phyloP scores from a whole-genome alignment of 1,140 invertebrate species.

The Phortica variegata region DNA sequence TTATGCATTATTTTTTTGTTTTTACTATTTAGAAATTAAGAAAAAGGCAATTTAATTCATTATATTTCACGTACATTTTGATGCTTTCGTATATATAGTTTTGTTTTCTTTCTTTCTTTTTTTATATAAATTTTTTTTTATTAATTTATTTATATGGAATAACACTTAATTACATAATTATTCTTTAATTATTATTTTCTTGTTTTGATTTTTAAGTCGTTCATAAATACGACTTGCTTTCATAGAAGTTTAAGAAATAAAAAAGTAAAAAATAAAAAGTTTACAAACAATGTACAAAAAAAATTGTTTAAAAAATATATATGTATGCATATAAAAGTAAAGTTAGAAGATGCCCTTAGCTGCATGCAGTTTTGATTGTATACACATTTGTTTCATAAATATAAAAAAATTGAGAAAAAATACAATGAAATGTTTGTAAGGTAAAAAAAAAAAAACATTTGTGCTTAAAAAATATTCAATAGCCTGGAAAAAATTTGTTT shows the following conservation, averaged over 20 bases:
- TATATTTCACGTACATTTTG: slow-evolving; percentile 39
- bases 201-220: slow-evolving; percentile 11
- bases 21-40: slow-evolving; percentile 22
- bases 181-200: slow-evolving; percentile 28
- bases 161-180: slow-evolving; percentile 53
- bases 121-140: too few relatives aligned
- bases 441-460: slow-evolving; percentile 16
- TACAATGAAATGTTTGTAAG: slow-evolving; percentile 14
- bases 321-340: slow-evolving; percentile 13
- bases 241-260: neutral
- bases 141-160: slow-evolving; percentile 48
- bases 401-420: slow-evolving; percentile 10
- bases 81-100: slow-evolving; percentile 26
- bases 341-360: too few relatives aligned
- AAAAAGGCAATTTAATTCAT: slow-evolving; percentile 45
- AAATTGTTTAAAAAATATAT: slow-evolving; percentile 11
- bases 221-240: neutral
- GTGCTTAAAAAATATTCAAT: slow-evolving; percentile 22
- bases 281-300: too few relatives aligned
- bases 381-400: neutral
- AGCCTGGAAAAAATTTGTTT: slow-evolving; percentile 20
- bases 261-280: neutral
- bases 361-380: slow-evolving; percentile 1
- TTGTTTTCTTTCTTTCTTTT: too few relatives aligned
- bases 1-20: too few relatives aligned